Evolutionary conservation across 2,888 invertebrate species (phyloP).

Genomic region (Hyles lineata): DNA sequence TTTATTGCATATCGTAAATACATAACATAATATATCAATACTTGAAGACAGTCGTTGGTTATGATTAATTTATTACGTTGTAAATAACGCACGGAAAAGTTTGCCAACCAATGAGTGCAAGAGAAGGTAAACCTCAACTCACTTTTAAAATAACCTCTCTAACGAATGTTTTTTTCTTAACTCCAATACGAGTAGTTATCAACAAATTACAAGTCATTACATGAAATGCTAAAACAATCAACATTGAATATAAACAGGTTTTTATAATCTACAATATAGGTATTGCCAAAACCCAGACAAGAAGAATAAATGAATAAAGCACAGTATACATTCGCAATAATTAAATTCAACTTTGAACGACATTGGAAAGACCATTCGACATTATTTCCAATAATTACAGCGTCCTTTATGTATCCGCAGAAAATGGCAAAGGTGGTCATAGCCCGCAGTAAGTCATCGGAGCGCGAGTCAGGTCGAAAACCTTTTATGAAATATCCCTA

Average conservation of each 20-base stretch:
- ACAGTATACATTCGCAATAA: conserved; percentile 18
- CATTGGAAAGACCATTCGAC: conserved; percentile 28
- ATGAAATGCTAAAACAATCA: background rate
- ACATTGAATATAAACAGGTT: background rate
- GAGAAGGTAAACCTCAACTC: too few species aligned
- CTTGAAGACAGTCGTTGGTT: conserved; percentile 48
- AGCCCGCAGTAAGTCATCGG: conserved; percentile 34
- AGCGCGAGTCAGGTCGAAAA: conserved; percentile 45
- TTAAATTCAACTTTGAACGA: conserved; percentile 32
- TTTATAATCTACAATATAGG: background rate
- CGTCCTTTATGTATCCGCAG: conserved; percentile 29
- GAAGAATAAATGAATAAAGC: conserved; percentile 1
- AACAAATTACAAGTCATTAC: background rate
- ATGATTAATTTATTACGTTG: conserved; percentile 50
- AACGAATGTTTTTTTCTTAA: background rate
- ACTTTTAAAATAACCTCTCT: too few species aligned
- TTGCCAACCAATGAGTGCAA: conserved; percentile 3
- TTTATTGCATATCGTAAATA: conserved; percentile 50
- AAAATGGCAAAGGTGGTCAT: conserved; percentile 30
- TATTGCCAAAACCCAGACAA: conserved; percentile 10
- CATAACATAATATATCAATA: conserved; percentile 44
- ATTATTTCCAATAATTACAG: conserved; percentile 28
- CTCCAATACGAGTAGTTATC: background rate
- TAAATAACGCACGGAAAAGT: conserved; percentile 40
- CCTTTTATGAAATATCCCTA: conserved; percentile 52